Percentiles rank a stretch among this genome's conserved stretches.
phyloP scores from a whole-genome alignment of 92 coral and sea anemone genomes.

The Meandrina meandrites region DNA sequence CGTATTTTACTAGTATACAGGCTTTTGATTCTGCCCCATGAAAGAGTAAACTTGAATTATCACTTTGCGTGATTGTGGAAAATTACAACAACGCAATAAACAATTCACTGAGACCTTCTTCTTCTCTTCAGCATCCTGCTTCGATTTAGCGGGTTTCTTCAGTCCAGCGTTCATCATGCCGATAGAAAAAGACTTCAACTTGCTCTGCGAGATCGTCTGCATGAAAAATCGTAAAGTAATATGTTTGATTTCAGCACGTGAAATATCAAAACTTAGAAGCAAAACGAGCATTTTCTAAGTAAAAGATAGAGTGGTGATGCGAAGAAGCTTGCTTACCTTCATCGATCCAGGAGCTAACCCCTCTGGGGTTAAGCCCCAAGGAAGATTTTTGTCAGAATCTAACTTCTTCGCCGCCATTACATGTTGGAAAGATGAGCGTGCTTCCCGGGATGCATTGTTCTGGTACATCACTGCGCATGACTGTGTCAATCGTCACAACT shows the following conservation, averaged over 20 bases:
- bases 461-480: constrained; percentile 4
- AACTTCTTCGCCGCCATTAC: constrained; percentile 74
- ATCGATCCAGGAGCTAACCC: constrained; percentile 88
- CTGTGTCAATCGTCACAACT: too few relatives aligned
- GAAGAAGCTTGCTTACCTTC: constrained; percentile 59
- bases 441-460: constrained; percentile 48
- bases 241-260: neutral
- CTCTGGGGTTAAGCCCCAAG: constrained; percentile 92
- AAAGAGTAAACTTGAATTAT: neutral
- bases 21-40: too few relatives aligned
- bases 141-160: constrained; percentile 84
- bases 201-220: constrained; percentile 87
- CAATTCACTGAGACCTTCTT: constrained; percentile 65
- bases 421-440: constrained; percentile 11
- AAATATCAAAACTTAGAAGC: neutral
- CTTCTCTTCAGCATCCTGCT: constrained; percentile 85
- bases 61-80: neutral
- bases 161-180: constrained; percentile 86
- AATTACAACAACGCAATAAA: neutral
- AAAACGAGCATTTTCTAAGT: neutral
- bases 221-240: neutral
- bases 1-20: neutral
- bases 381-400: constrained; percentile 70
- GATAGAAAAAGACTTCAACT: constrained; percentile 81
- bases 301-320: neutral